phyloP scores from a whole-genome alignment of 2,797 vertebrate species.

The Streptopelia turtur region DNA sequence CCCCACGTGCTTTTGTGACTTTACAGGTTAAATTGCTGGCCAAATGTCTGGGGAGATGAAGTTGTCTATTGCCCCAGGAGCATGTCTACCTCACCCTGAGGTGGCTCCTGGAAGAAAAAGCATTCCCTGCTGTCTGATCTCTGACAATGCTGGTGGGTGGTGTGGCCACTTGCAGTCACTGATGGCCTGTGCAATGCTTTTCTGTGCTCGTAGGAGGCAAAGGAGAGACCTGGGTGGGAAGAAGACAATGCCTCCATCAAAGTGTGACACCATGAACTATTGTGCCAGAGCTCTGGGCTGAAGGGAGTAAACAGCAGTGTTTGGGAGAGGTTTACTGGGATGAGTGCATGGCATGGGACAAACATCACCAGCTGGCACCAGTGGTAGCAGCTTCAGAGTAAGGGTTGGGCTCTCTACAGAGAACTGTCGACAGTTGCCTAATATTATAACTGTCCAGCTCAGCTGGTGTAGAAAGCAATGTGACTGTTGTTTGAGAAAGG shows the following conservation, averaged over 20 bases:
- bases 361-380: background rate
- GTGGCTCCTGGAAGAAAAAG: background rate
- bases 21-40: background rate
- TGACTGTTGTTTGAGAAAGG: background rate
- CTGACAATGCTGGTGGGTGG: background rate
- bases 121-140: rapidly evolving
- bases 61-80: background rate
- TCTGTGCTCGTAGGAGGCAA: background rate
- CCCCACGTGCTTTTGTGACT: background rate
- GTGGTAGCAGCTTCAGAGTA: background rate
- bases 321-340: background rate
- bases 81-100: background rate
- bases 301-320: background rate
- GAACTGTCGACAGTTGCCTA: background rate
- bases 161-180: background rate
- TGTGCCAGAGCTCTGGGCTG: background rate
- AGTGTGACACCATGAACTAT: background rate
- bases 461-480: background rate
- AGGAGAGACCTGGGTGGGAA: background rate
- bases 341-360: background rate
- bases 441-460: background rate
- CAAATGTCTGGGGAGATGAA: background rate
- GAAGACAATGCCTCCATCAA: background rate
- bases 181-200: background rate
- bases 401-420: background rate